Percentiles rank a stretch among this genome's conserved stretches.
Evolutionary conservation across 1,140 invertebrate genomes (phyloP).

Genomic region (Bombus turneri): DNA sequence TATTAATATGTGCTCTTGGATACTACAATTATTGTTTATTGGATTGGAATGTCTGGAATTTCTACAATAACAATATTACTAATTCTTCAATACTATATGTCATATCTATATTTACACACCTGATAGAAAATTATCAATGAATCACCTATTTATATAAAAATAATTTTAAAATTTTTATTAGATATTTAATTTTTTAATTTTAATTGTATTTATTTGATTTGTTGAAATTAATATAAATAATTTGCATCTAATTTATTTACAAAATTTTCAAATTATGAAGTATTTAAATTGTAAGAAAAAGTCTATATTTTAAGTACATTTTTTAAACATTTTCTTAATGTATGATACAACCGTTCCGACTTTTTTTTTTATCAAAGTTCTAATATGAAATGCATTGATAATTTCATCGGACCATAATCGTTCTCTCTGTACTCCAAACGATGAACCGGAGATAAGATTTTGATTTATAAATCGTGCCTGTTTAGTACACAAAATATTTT

Average conservation of each 20-base stretch:
- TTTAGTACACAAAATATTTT: neutral
- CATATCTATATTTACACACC: neutral
- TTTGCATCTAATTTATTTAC: neutral
- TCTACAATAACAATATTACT: neutral
- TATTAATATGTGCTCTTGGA: neutral
- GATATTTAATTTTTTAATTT: neutral
- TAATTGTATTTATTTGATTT: neutral
- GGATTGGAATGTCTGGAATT: neutral
- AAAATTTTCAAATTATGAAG: neutral
- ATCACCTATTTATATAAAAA: neutral
- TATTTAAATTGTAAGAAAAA: neutral
- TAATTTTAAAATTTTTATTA: neutral
- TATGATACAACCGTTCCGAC: neutral
- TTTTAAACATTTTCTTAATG: neutral
- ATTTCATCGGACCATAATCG: neutral
- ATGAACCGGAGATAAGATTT: neutral
- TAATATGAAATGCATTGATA: neutral
- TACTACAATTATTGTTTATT: constrained; percentile 15
- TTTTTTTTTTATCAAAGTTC: neutral
- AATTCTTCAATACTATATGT: neutral
- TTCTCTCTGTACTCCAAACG: neutral
- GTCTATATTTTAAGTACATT: neutral
- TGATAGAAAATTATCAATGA: constrained; percentile 1
- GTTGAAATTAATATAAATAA: neutral
- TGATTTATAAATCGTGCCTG: neutral